Base-by-base conservation (phyloP, 2,113 vertebrate genomes). In the Caloenas nicobarica region DNA sequence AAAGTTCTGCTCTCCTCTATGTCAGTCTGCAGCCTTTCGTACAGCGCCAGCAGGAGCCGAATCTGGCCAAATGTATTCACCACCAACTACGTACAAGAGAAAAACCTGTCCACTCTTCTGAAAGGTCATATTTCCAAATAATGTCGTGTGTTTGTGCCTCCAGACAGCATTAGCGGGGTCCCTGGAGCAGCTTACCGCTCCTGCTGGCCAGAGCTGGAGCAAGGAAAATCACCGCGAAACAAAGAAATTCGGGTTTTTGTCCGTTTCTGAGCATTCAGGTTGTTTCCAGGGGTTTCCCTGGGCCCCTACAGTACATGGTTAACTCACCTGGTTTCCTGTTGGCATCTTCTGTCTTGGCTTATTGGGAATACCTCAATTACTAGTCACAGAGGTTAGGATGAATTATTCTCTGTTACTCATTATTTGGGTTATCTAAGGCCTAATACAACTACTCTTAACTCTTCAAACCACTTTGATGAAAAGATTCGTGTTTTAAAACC, bases 191-290 rank as follows among this genome's bases (percentile, higher is more conserved):
- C 46, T 82, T 38, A 33, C 19, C 0, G 7, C 88, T 94, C 51
- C 61, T 86, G 66, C 90, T 91, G 16, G 81, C 72, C 16, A 1
- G 54, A 91, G 61, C 9, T 40, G 64, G 38, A 79, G n/a, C 58
- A 24, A 81, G 72, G 56, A 66, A 80, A 92, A 68, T 29, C 71
- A 79, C 48, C 17, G 8, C 50, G 18, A 69, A 82, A n/a, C 48
- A 65, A 46, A 92, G 42, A 61, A 34, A 7, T 25, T 73, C 34
- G n/a, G 26, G 56, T 65, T 74, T 94, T 54, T 70, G 48, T 80
- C 86, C 86, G 38, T 92, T 94, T 91, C 81, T 95, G 88, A 77
- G 93, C 54, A 2, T 97, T 95, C 79, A 78, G 48, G 73, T 88
- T 72, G 88, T 96, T 91, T 84, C 72, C 66, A 64, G 74, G 87